Percentiles rank a stretch among this genome's conserved stretches.
phyloP scores from a whole-genome alignment of 2,888 invertebrate species.

The Archaeoteleia sp. region DNA sequence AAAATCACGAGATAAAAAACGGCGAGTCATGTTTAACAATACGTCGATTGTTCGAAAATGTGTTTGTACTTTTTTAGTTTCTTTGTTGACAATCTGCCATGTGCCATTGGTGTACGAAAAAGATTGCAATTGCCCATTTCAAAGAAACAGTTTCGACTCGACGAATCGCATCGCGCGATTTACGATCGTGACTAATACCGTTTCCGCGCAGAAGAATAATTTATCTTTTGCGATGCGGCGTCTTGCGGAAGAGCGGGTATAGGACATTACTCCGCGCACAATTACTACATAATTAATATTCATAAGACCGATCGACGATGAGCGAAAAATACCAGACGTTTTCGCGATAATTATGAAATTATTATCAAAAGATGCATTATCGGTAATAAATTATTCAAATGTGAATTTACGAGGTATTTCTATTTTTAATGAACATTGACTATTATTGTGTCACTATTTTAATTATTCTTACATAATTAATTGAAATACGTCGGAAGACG shows the following conservation, averaged over 20 bases:
- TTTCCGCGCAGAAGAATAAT: conserved; percentile 3
- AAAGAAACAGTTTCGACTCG: background rate
- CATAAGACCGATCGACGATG: background rate
- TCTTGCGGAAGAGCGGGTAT: background rate
- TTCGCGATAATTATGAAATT: background rate
- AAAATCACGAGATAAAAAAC: background rate
- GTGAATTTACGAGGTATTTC: background rate
- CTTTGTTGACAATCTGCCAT: background rate
- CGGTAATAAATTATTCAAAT: background rate
- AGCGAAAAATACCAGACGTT: background rate
- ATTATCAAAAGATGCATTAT: background rate
- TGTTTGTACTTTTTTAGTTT: background rate
- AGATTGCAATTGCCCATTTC: background rate
- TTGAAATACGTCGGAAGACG: no score
- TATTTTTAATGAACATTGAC: background rate
- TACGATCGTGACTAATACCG: background rate
- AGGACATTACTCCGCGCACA: background rate
- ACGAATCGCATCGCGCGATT: background rate
- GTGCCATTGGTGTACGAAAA: background rate
- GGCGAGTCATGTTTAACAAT: no score
- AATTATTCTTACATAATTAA: no score
- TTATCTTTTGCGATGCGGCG: background rate
- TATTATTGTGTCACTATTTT: background rate
- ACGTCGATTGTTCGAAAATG: background rate
- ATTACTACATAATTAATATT: conserved; percentile 1